Conservation (phyloP, 2,113 vertebrate genomes). For the Bagarius yarrelli region DNA sequence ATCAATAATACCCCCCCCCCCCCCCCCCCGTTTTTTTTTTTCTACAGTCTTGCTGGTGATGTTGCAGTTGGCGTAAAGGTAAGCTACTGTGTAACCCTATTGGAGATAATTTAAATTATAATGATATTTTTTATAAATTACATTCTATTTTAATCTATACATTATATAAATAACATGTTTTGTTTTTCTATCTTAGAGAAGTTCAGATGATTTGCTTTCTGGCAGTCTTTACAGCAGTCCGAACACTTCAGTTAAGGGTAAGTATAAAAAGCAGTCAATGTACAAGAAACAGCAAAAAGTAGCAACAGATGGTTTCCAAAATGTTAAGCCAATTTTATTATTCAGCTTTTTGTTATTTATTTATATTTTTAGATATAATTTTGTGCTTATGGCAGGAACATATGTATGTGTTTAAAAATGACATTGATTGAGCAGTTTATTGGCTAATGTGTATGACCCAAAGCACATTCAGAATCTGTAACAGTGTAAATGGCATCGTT, state of each 20-base stretch:
- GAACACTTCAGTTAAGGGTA: constrained; percentile 90
- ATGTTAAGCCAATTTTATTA: no score
- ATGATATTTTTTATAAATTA: background rate
- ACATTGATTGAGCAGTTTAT: background rate
- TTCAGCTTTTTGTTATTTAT: no score
- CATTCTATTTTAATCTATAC: background rate
- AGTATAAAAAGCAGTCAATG: constrained; percentile 58
- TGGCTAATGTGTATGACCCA: background rate
- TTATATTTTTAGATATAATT: background rate
- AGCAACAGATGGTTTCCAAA: background rate
- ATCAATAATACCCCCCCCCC: background rate
- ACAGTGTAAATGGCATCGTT: background rate
- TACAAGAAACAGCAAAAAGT: background rate
- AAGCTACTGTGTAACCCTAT: constrained; percentile 8
- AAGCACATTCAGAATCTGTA: background rate
- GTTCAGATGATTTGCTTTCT: constrained; percentile 97
- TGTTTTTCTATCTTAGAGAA: constrained; percentile 77
- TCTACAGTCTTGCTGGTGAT: constrained; percentile 56
- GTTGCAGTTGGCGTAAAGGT: constrained; percentile 63
- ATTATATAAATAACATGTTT: background rate
- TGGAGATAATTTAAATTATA: background rate
- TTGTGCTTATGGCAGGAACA: background rate
- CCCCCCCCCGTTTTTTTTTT: background rate
- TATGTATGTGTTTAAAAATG: background rate
- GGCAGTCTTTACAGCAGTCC: constrained; percentile 93